Evolutionary conservation across 2,113 vertebrate species (phyloP), one percentile per base, ranked within the genome.

Genomic region (Ictidomys tridecemlineatus): DNA sequence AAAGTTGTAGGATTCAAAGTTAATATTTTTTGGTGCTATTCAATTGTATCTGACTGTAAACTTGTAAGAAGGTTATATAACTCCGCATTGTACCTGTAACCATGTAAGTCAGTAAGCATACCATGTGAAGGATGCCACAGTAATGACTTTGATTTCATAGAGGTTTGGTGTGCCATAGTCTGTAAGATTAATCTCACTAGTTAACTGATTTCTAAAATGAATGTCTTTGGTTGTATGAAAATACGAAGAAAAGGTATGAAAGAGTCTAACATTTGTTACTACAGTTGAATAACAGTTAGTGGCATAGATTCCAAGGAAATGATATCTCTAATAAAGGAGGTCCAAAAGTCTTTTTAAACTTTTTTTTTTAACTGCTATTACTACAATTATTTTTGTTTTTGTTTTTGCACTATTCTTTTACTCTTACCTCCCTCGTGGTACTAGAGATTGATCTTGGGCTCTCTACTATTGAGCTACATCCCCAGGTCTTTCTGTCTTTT

Each of bases 101-200:
- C 4, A 20, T 85, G 67, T 56, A 84, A 18, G 58, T 92, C 42
- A 10, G 8, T 34, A 87, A 72, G 42, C 84, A 48, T 5, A 88
- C 34, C 18, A 28, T 91, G 51, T 18, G 13, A 67, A 63, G n/a
- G 56, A 42, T 84, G 53, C 16, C 61, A 65, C 8, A 39, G 28
- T 63, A 48, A 24, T 90, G 76, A 45, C 58, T 90, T 93, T 94
- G 65, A 51, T 69, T 97, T 95, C 37, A 22, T 89, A 83, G 63
- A 30, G 63, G 8, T 53, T 96, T 93, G 56, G 16, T 56, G 61
- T 89, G 63, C 63, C 10, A 26, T 82, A 48, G 42, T 65, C 14
- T 51, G 2, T 79, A 34, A 92, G 89, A 80, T 89, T 45, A 95
- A 84, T n/a, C 20, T 48, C 11, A n/a, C 34, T 28, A 58, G 3